Evolutionary conservation across 1,140 invertebrate species (phyloP).

Genomic region (Bombus confusus): DNA sequence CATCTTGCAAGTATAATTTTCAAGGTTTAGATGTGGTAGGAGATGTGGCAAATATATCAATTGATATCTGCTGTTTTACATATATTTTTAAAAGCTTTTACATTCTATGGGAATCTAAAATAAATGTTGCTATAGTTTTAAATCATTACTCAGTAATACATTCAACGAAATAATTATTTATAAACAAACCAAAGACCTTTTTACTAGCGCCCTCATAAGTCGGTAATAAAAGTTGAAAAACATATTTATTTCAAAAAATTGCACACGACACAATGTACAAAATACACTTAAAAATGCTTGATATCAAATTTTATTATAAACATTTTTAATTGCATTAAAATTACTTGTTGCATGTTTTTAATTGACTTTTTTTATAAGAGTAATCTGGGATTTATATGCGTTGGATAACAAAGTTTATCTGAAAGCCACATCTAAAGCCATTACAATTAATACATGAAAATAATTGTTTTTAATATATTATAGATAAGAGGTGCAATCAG

Average conservation of each 20-base stretch:
- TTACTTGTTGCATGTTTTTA: not conserved
- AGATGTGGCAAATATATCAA: not conserved
- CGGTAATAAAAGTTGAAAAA: conserved; percentile 6
- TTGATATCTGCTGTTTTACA: not conserved
- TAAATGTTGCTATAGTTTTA: not conserved
- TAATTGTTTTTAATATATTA: conserved; percentile 50
- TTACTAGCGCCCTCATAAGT: not conserved
- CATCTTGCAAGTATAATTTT: conserved; percentile 23
- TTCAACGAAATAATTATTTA: conserved; percentile 9
- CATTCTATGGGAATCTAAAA: not conserved
- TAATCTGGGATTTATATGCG: conserved; percentile 1
- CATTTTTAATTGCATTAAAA: not conserved
- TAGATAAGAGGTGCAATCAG: conserved; percentile 51
- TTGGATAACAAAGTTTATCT: conserved; percentile 13
- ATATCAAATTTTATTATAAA: not conserved
- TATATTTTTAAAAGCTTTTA: not conserved
- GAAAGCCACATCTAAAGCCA: conserved; percentile 45
- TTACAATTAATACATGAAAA: conserved; percentile 52
- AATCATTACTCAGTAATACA: not conserved
- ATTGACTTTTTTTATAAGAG: not conserved
- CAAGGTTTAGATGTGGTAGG: conserved; percentile 1
- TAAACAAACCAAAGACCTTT: conserved; percentile 5
- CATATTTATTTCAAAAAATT: conserved; percentile 4
- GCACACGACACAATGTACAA: too few relatives aligned
- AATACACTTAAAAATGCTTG: not conserved